Conservation (phyloP, 2,888 invertebrate species). For the Ariolimax columbianus region DNA sequence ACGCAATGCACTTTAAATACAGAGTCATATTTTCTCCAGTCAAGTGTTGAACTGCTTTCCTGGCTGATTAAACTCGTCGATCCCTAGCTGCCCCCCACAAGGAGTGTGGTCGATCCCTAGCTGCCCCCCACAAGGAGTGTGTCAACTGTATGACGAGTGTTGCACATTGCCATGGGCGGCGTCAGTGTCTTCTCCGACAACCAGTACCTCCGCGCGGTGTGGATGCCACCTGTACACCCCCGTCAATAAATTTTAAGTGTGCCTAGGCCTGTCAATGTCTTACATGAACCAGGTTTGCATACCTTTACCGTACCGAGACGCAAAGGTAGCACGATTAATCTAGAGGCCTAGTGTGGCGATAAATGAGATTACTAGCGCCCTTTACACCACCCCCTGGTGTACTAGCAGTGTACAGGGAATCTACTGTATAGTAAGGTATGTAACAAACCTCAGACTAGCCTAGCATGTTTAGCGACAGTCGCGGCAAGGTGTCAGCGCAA, state of each 20-base stretch:
- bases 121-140: not conserved
- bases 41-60: too few species aligned
- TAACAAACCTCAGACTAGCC: not conserved
- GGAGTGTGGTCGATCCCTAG: not conserved
- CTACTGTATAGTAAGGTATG: not conserved
- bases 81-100: not conserved
- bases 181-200: too few species aligned
- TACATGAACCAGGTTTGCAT: not conserved
- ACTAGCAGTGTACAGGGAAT: not conserved
- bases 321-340: not conserved
- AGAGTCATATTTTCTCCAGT: too few species aligned
- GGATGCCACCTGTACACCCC: slow-evolving; percentile 2
- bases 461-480: not conserved
- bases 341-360: not conserved
- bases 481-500: too few species aligned
- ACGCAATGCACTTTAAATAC: too few species aligned
- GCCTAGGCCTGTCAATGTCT: not conserved
- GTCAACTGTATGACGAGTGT: not conserved
- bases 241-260: not conserved
- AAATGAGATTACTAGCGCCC: slow-evolving; percentile 3
- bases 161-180: not conserved
- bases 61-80: too few species aligned
- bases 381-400: not conserved
- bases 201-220: too few species aligned
- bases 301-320: not conserved